Evolutionary conservation across 2,113 vertebrate genomes (phyloP).

Genomic region (Solenodon paradoxus): DNA sequence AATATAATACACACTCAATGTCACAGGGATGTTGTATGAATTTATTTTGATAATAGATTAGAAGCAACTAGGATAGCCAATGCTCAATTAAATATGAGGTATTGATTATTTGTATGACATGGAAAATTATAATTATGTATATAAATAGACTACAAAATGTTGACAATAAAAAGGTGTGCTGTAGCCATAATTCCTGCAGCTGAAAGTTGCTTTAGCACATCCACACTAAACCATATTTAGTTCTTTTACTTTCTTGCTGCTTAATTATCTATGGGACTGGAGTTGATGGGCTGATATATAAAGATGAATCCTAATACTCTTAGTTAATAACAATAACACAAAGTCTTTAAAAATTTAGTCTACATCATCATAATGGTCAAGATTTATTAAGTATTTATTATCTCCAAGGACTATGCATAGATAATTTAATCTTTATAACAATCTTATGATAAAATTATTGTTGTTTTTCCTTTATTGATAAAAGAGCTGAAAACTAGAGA

Average conservation of each 20-base stretch:
- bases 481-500: background rate
- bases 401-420: background rate
- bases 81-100: background rate
- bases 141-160: background rate
- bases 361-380: background rate
- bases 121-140: background rate
- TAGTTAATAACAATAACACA: background rate
- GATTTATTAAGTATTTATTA: background rate
- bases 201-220: background rate
- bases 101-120: background rate
- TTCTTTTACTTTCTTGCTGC: background rate
- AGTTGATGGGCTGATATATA: background rate
- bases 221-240: background rate
- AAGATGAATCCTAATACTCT: background rate
- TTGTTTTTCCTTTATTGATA: background rate
- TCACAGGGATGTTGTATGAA: background rate
- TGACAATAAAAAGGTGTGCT: background rate
- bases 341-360: background rate
- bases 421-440: constrained; percentile 3
- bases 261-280: background rate
- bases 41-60: background rate
- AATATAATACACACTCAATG: background rate
- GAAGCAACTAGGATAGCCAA: background rate
- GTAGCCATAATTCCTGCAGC: background rate
- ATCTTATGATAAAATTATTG: background rate